These are phyloP conservation scores for Drosophila demipolita DNA, from an alignment of 2,888 invertebrate species.

Conservation along the genomic window DNA sequence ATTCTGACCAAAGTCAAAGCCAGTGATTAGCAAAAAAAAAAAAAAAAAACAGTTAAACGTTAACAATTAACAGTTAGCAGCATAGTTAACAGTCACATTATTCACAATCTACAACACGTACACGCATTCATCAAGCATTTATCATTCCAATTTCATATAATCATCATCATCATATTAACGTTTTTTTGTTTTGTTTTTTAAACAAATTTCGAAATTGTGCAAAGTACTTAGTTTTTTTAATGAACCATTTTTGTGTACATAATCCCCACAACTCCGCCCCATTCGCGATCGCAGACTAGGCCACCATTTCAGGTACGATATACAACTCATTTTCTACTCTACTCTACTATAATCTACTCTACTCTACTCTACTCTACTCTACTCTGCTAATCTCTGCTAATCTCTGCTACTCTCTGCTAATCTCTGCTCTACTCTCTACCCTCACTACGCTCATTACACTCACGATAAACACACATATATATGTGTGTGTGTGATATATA, in stretches of 20 bases:
- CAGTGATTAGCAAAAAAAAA: conserved; percentile 15
- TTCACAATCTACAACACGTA: conserved; percentile 50
- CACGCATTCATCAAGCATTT: conserved; percentile 46
- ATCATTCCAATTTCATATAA: conserved; percentile 41
- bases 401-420: not conserved
- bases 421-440: conserved; percentile 37
- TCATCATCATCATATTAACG: conserved; percentile 42
- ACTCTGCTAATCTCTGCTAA: not conserved
- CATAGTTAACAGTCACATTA: conserved; percentile 41
- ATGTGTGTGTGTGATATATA: conserved; percentile 16
- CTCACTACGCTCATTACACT: conserved; percentile 45
- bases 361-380: conserved; percentile 35
- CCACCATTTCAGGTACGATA: conserved; percentile 85
- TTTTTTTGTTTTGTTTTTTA: conserved; percentile 8
- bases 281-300: conserved; percentile 84
- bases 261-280: conserved; percentile 80
- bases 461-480: conserved; percentile 24
- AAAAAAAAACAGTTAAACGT: conserved; percentile 22
- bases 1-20: conserved; percentile 18
- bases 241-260: conserved; percentile 82
- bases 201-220: conserved; percentile 75
- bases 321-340: conserved; percentile 77
- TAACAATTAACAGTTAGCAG: conserved; percentile 28
- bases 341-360: conserved; percentile 53
- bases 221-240: conserved; percentile 76